Percentiles rank a stretch among this genome's conserved stretches.
Conservation (phyloP, 1,140 invertebrate species). For the Dreissena polymorpha region DNA sequence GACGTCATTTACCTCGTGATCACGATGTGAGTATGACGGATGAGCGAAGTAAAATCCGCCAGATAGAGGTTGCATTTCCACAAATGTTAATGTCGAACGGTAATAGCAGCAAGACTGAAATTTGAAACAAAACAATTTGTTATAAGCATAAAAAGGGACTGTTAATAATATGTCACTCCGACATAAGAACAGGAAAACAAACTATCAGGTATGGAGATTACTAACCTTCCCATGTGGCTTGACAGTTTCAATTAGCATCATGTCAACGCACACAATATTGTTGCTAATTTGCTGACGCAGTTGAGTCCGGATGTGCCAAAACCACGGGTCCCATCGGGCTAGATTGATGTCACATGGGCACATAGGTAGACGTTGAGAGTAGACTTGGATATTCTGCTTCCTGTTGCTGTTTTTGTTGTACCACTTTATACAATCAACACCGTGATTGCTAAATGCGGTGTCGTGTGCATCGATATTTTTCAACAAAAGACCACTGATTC, state of each 20-base stretch:
- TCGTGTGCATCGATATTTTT: no score
- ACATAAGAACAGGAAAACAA: background rate
- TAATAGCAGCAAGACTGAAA: background rate
- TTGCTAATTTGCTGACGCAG: background rate
- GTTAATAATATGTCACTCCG: background rate
- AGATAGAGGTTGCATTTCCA: background rate
- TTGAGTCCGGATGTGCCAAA: constrained; percentile 17
- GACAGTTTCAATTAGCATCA: constrained; percentile 5
- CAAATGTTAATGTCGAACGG: background rate
- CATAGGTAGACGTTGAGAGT: background rate
- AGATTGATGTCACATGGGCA: constrained; percentile 31
- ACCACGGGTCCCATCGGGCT: constrained; percentile 25
- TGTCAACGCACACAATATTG: constrained; percentile 6
- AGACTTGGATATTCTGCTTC: background rate
- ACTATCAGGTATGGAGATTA: no score
- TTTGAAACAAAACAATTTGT: background rate
- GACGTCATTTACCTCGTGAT: background rate
- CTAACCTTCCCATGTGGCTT: constrained; percentile 2
- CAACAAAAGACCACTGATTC: no score
- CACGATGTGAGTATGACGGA: background rate
- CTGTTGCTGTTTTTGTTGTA: constrained; percentile 14
- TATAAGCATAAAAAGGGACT: background rate
- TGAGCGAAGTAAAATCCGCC: background rate
- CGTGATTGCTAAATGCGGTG: background rate
- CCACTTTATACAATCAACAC: constrained; percentile 18